Base-by-base conservation (phyloP, 2,888 invertebrate genomes). In the Seira musarum region DNA sequence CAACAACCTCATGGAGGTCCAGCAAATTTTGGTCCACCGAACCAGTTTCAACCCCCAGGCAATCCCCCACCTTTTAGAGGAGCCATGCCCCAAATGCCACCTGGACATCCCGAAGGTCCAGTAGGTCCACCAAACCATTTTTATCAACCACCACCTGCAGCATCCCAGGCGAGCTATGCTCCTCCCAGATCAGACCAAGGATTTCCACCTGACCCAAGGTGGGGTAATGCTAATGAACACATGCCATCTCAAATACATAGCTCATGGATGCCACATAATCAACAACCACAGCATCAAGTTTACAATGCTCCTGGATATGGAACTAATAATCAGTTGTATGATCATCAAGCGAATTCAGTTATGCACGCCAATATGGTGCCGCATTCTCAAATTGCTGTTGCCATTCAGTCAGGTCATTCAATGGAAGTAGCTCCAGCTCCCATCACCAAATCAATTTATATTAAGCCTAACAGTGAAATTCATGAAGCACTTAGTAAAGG, bases 391-490 rank as follows among this genome's bases (percentile, higher is more conserved):
- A 17, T 63, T 15, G 40, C 60, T 1, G n/a, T 63, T 13, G 6
- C 63, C 17, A 19, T 77, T 49, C 53, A 64, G n/a, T 5, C 19
- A 6, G 25, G 40, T 10, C 75, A 68, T n/a, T 49, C 35, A 10
- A 6, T 70, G n/a, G 78, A 71, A n/a, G 8, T 65, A 5, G 40
- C 64, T 8, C 66, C 35, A 5, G 17, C 17, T 30, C 65, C 40
- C 2, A 65, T 46, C 15, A 40, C 57, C 5, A 78, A 70, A 22
- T 78, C 78, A 1, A 71, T 78, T 46, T 78, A 78, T 25, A 78
- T 78, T 15, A 78, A 78, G 22, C 78, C 78, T 0, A 78, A 78
- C n/a, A 78, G 78, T 17, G 78, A 78, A 60, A 71, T 78, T 10
- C 66, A 71, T 19, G 78, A 78, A 6, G 78, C 78, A 6, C 66